Conservation (phyloP, 2,113 vertebrate genomes). For the Passer domesticus region DNA sequence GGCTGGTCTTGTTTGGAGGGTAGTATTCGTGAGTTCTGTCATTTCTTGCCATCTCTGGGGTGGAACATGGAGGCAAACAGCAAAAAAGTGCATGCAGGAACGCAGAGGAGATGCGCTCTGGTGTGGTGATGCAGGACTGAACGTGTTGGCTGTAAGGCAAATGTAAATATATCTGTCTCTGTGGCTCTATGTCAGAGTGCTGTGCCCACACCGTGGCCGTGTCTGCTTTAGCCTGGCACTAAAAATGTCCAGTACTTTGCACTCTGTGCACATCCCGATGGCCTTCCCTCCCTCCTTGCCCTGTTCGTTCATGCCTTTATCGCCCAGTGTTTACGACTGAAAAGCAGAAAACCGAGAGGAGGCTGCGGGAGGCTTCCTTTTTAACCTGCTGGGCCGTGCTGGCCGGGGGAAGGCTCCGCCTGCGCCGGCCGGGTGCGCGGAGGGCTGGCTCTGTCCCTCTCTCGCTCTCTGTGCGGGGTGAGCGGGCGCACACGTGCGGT, state of each 20-base stretch:
- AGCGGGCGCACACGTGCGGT: conserved; percentile 49
- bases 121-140: background rate
- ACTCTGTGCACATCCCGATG: accelerated
- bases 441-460: too few relatives aligned
- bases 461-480: background rate
- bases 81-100: accelerated
- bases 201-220: accelerated
- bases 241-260: accelerated
- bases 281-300: background rate
- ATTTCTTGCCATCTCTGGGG: background rate
- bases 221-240: background rate
- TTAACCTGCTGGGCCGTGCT: background rate
- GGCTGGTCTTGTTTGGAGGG: background rate
- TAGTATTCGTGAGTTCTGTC: accelerated
- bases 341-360: background rate
- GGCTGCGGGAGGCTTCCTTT: background rate
- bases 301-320: background rate
- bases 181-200: background rate
- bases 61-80: background rate
- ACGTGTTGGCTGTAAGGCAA: background rate
- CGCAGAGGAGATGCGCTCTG: background rate
- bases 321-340: background rate
- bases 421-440: background rate
- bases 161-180: background rate
- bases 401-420: background rate